phyloP scores from a whole-genome alignment of 2,888 invertebrate species.

The Drosophila sordidapex region DNA sequence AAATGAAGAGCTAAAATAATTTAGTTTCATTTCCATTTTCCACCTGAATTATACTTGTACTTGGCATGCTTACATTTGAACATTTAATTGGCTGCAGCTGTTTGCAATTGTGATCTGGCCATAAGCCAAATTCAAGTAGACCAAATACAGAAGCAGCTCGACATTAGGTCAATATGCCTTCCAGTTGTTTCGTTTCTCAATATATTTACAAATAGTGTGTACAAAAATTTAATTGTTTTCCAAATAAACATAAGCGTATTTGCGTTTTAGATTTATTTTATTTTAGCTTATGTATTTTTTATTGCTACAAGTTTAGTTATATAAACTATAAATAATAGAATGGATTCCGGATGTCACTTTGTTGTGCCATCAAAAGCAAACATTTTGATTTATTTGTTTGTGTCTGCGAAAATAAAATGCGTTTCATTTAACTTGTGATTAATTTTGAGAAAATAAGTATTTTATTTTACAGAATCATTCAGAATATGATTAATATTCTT shows the following conservation, averaged over 20 bases:
- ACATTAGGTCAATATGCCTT: conserved; percentile 14
- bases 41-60: conserved; percentile 52
- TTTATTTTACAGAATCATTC: neutral
- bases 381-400: neutral
- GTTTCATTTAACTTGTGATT: neutral
- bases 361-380: neutral
- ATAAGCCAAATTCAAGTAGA: conserved; percentile 55
- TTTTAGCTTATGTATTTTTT: neutral
- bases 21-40: conserved; percentile 17
- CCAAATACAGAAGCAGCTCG: conserved; percentile 37
- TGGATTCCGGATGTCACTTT: neutral
- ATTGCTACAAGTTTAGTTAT: neutral
- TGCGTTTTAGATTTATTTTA: neutral
- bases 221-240: conserved; percentile 21
- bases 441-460: neutral
- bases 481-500: too few species aligned
- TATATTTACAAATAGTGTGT: conserved; percentile 1
- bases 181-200: conserved; percentile 6
- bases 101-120: conserved; percentile 51
- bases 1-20: conserved; percentile 7
- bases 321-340: neutral
- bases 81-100: conserved; percentile 45
- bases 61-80: conserved; percentile 64
- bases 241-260: neutral
- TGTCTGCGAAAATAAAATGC: neutral